Base-by-base conservation (phyloP, 2,797 vertebrate genomes). In the Muraenolepis orangiensis region DNA sequence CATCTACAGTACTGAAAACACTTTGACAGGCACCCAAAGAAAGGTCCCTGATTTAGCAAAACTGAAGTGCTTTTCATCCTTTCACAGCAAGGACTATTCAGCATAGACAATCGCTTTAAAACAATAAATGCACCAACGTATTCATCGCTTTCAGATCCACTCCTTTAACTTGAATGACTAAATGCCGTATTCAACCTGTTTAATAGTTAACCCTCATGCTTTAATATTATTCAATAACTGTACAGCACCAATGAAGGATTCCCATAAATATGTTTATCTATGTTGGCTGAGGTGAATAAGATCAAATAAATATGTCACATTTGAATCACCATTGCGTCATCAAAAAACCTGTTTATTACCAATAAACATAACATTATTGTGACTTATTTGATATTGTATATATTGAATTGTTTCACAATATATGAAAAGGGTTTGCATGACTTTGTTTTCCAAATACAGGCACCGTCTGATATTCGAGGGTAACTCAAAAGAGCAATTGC, bases 11-110 rank as follows among this genome's bases (percentile, higher is more conserved):
- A 32, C n/a, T 75, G 74, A 26, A 75, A 70, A 57, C 46, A 64
- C 46, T 78, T 73, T 85, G 80, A 84, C 84, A 84, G 86, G 82
- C 57, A 74, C 23, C 78, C 81, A 78, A 89, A 83, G 86, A 89
- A 88, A 87, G 81, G 83, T 74, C 78, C 57, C 57, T 83, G 81
- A 87, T 78, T 88, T 86, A 89, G 86, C 86, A 88, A 73, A 67
- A 88, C 78, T 82, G 40, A 75, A 82, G 71, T 66, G 69, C 46
- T 68, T 80, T 77, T 69, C 72, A 46, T 85, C 76, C 70, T 82
- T 70, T 77, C 82, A 30, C 30, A 18, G 66, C 66, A 18, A 86
- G 71, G 42, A 67, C 72, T 46, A 87, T 83, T 8, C 12, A 6
- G 16, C 66, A 29, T 18, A 67, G 5, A 78, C 72, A 76, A 80